Percentiles rank a stretch among this genome's conserved stretches.
Conservation (phyloP, 2,113 vertebrate genomes). For the Ammodytes dubius region DNA sequence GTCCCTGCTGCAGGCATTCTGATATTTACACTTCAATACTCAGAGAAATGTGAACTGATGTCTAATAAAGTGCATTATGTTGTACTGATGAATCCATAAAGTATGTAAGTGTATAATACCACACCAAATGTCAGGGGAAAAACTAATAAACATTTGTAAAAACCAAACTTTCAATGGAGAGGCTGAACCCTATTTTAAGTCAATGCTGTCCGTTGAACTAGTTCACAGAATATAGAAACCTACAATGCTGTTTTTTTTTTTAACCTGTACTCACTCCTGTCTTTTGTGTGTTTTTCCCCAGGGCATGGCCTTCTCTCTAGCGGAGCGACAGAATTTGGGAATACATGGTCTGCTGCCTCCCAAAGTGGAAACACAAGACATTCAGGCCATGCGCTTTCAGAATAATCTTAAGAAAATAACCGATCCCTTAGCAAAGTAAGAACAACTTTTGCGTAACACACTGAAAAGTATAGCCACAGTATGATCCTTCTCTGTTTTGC, state of each 20-base stretch:
- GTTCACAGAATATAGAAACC: neutral
- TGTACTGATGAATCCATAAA: too few relatives aligned
- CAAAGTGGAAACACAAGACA: conserved; percentile 96
- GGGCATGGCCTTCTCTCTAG: conserved; percentile 97
- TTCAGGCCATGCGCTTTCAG: conserved; percentile 95
- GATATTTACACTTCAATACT: neutral
- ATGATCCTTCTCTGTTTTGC: neutral
- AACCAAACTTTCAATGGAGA: neutral
- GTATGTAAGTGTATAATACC: neutral
- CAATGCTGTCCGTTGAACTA: neutral
- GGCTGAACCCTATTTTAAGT: neutral
- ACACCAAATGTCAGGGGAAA: neutral
- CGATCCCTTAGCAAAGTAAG: conserved; percentile 94
- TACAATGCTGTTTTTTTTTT: neutral
- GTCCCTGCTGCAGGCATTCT: neutral
- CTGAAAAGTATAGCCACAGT: neutral
- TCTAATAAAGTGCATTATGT: neutral
- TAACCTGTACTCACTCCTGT: neutral
- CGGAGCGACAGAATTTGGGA: conserved; percentile 94
- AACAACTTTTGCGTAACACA: neutral
- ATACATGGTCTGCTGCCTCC: conserved; percentile 95
- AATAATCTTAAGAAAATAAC: conserved; percentile 93
- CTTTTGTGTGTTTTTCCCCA: conserved; percentile 64
- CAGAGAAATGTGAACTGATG: neutral
- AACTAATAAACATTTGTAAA: neutral